Evolutionary conservation across 2,888 invertebrate species (phyloP).

Genomic region (Ametastegia equiseti): DNA sequence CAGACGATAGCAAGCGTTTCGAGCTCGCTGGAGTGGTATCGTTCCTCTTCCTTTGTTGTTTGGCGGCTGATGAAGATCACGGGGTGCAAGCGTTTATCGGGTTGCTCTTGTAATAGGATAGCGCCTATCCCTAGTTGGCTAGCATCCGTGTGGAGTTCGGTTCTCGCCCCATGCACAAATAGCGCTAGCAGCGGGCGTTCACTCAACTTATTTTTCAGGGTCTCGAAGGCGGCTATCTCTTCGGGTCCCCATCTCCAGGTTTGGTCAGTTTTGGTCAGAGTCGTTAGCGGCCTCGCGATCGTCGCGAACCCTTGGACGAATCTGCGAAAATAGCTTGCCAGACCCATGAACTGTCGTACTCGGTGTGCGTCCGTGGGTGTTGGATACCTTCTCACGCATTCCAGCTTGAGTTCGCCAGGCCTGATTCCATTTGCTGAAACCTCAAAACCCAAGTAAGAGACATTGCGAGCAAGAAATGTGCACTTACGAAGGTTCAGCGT

Average conservation of each 20-base stretch:
- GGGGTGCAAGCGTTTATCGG: conserved; percentile 57
- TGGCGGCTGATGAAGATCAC: conserved; percentile 67
- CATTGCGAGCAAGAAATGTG: conserved; percentile 46
- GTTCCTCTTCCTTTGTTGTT: conserved; percentile 64
- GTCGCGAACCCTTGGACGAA: conserved; percentile 55
- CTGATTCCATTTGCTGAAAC: conserved; percentile 50
- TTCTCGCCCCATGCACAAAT: conserved; percentile 56
- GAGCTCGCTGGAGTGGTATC: conserved; percentile 68
- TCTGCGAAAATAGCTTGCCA: conserved; percentile 57
- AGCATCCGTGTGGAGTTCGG: conserved; percentile 64
- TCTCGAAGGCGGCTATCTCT: conserved; percentile 44
- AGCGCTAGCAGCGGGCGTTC: conserved; percentile 54
- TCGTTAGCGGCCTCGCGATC: conserved; percentile 52
- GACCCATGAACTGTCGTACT: conserved; percentile 56
- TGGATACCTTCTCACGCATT: conserved; percentile 51
- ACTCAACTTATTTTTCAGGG: conserved; percentile 47
- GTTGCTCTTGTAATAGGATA: conserved; percentile 61
- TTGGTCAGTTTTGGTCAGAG: conserved; percentile 52
- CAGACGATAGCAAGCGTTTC: conserved; percentile 69
- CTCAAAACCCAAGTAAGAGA: conserved; percentile 55
- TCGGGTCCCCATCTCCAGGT: conserved; percentile 49
- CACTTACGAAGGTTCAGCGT: conserved; percentile 54
- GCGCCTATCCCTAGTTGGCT: conserved; percentile 61
- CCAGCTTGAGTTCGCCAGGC: conserved; percentile 53
- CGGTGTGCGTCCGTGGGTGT: conserved; percentile 51